Evolutionary conservation across 2,113 vertebrate genomes (phyloP).

Genomic region (Formicarius rufipectus): DNA sequence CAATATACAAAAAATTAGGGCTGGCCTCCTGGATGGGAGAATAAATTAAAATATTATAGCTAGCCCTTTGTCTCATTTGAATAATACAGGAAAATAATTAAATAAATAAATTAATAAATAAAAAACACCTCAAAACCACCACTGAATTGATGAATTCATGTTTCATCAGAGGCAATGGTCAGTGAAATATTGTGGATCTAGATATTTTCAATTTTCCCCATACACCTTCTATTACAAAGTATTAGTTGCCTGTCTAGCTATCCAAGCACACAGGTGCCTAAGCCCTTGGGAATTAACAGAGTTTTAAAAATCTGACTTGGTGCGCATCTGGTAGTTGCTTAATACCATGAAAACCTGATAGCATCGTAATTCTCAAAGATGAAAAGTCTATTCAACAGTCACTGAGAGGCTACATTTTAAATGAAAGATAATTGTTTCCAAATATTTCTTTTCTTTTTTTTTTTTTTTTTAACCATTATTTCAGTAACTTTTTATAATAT

Average conservation of each 20-base stretch:
- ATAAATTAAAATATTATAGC: not conserved
- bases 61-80: not conserved
- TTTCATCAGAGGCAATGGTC: not conserved
- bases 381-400: not conserved
- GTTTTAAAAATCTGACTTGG: not conserved
- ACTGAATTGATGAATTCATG: not conserved
- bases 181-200: not conserved
- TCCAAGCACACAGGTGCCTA: not conserved
- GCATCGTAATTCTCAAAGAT: not conserved
- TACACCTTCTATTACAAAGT: not conserved
- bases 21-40: not conserved
- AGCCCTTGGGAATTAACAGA: not conserved
- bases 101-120: too few relatives aligned
- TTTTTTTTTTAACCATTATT: not conserved
- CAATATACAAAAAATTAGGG: not conserved
- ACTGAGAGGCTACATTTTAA: not conserved
- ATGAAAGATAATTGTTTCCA: not conserved
- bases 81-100: not conserved
- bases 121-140: not conserved
- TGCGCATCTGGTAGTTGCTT: not conserved
- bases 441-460: not conserved
- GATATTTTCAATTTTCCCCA: not conserved
- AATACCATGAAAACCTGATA: not conserved
- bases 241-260: not conserved
- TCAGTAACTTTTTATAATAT: not conserved